Evolutionary conservation across 2,888 invertebrate genomes (phyloP).

Genomic region (Gymnocheta viridis): DNA sequence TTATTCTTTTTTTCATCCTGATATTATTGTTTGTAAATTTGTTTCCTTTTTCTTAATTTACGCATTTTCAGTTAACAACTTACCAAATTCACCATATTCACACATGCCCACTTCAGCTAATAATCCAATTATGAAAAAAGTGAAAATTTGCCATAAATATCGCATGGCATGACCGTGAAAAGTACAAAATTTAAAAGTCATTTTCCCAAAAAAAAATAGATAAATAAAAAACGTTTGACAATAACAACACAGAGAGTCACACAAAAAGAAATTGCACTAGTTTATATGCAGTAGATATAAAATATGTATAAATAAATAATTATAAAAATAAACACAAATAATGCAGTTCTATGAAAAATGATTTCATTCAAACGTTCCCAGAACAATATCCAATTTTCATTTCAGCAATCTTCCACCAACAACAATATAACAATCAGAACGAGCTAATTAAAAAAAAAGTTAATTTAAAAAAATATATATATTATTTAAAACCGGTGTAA

Average conservation of each 20-base stretch:
- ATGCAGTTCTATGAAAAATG: not conserved
- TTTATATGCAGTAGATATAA: not conserved
- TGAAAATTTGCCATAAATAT: slow-evolving; percentile 66
- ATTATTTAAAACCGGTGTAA: not conserved
- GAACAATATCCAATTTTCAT: not conserved
- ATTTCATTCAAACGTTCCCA: slow-evolving; percentile 20
- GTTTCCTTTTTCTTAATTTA: not conserved
- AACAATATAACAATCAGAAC: not conserved
- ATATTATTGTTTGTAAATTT: too few species aligned
- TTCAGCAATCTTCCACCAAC: slow-evolving; percentile 51
- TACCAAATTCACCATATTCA: slow-evolving; percentile 77
- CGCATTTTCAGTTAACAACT: slow-evolving; percentile 52
- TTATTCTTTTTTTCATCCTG: not conserved
- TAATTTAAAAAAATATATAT: not conserved
- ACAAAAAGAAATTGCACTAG: not conserved
- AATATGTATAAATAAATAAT: not conserved
- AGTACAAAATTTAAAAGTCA: slow-evolving; percentile 35
- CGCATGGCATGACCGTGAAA: slow-evolving; percentile 50
- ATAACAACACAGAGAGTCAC: not conserved
- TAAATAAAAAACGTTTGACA: not conserved
- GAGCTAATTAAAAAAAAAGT: not conserved
- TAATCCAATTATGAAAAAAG: slow-evolving; percentile 70
- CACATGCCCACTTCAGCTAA: slow-evolving; percentile 67
- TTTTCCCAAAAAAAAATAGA: slow-evolving; percentile 11
- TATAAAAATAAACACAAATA: not conserved